Percentiles rank a stretch among this genome's conserved stretches.
phyloP scores from a whole-genome alignment of 2,113 vertebrate genomes.

The Paralichthys olivaceus region DNA sequence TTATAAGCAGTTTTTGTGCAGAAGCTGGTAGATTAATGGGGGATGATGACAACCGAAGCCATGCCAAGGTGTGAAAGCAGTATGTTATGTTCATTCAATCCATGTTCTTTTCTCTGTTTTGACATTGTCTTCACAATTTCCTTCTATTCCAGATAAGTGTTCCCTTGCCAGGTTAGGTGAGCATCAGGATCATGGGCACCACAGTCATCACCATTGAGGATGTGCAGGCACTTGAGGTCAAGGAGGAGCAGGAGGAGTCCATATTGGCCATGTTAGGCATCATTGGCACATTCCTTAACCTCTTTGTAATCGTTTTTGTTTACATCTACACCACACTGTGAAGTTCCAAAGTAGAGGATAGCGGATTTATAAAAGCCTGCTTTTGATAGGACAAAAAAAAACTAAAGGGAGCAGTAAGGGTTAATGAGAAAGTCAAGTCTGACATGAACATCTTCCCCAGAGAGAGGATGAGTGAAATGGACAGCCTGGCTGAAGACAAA shows the following conservation, averaged over 20 bases:
- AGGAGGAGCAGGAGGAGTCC: slow-evolving; percentile 93
- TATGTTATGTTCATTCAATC: background rate
- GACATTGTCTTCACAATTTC: slow-evolving; percentile 19
- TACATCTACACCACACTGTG: slow-evolving; percentile 92
- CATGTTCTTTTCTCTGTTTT: background rate
- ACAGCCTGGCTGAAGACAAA: slow-evolving; percentile 10
- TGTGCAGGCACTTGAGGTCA: slow-evolving; percentile 86
- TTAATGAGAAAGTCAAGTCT: background rate
- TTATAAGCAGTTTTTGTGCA: background rate
- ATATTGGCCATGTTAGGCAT: slow-evolving; percentile 91
- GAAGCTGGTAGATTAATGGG: background rate
- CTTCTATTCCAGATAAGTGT: slow-evolving; percentile 81
- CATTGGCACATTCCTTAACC: slow-evolving; percentile 90
- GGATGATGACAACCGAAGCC: background rate
- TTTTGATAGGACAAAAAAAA: background rate
- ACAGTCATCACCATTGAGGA: slow-evolving; percentile 89
- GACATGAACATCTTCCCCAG: slow-evolving; percentile 42
- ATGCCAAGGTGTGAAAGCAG: background rate
- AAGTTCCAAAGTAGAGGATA: slow-evolving; percentile 41
- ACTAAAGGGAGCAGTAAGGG: background rate
- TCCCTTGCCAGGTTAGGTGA: slow-evolving; percentile 82
- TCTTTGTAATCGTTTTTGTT: slow-evolving; percentile 91
- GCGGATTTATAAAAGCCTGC: slow-evolving; percentile 1
- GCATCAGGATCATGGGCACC: slow-evolving; percentile 87
- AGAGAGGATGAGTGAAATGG: slow-evolving; percentile 15